A percentile compares a stretch with the other conserved stretches of the same genome.
phyloP scores from a whole-genome alignment of 2,888 invertebrate species.

The Ommatoiulus sabulosus region DNA sequence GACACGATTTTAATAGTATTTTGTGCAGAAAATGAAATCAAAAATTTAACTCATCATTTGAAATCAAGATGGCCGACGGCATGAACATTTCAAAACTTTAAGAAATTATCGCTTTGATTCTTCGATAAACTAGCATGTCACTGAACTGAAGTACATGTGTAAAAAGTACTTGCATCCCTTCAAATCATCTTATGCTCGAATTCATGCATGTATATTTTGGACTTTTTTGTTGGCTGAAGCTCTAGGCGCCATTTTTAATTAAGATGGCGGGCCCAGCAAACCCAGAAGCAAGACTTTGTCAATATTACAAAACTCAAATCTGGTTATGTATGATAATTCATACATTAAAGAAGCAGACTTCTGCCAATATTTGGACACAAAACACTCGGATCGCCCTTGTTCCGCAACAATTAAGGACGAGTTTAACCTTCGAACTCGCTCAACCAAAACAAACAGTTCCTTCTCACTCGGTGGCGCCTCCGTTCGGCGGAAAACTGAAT shows the following conservation, averaged over 20 bases:
- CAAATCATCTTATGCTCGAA: no score
- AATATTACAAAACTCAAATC: no score
- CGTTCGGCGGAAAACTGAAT: not conserved
- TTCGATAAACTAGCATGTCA: no score
- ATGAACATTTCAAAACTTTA: not conserved
- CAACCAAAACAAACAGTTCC: not conserved
- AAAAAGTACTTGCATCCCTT: no score
- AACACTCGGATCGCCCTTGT: not conserved
- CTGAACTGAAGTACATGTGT: no score
- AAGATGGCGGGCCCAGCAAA: not conserved
- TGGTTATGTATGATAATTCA: not conserved
- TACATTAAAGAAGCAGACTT: not conserved
- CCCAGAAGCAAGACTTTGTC: not conserved
- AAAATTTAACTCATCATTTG: not conserved
- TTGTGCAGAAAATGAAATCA: not conserved
- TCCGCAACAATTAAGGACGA: not conserved
- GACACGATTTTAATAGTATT: not conserved
- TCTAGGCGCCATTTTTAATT: no score
- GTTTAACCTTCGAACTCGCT: not conserved
- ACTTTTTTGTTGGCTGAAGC: no score
- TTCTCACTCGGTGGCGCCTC: not conserved
- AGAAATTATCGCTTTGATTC: no score
- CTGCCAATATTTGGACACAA: not conserved
- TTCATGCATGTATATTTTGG: no score
- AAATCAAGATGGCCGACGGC: not conserved